Percentiles rank a stretch among this genome's conserved stretches.
Conservation (phyloP, 1,140 invertebrate species). For the Bombus superbus region DNA sequence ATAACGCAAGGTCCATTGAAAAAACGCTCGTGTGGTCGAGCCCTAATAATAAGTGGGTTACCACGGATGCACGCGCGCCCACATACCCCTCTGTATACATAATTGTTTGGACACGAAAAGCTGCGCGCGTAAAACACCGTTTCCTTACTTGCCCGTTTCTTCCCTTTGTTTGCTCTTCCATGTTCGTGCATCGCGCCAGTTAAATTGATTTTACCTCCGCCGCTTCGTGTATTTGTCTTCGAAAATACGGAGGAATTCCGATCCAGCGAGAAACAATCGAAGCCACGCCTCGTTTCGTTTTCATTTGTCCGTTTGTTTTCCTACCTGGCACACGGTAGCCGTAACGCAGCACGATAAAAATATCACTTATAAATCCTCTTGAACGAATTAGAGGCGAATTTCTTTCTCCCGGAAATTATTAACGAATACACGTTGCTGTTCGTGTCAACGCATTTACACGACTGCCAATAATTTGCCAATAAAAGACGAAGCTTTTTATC, state of each 20-base stretch:
- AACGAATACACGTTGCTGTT: background rate
- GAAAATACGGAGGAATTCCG: constrained; percentile 22
- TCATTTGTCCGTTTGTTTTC: background rate
- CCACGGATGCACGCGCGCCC: background rate
- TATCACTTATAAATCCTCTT: background rate
- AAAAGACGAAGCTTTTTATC: background rate
- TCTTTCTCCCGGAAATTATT: background rate
- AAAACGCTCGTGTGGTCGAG: background rate
- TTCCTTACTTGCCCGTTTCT: constrained; percentile 33
- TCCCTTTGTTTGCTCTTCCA: constrained; percentile 42
- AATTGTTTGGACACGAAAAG: constrained; percentile 55
- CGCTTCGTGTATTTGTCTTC: constrained; percentile 39
- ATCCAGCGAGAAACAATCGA: constrained; percentile 20
- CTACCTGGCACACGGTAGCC: constrained; percentile 4
- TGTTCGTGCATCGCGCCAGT: constrained; percentile 35
- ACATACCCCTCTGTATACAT: background rate
- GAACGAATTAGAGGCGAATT: background rate
- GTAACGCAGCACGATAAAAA: constrained; percentile 19
- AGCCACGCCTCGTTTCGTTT: background rate
- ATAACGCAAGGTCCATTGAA: background rate
- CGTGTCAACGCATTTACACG: background rate
- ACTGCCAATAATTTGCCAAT: background rate
- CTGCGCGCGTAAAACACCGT: constrained; percentile 42
- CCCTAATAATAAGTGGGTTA: constrained; percentile 37
- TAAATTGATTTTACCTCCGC: constrained; percentile 39